These are phyloP conservation scores for Ondatra zibethicus DNA, from an alignment of 2,113 vertebrate genomes.

Conservation along the genomic window DNA sequence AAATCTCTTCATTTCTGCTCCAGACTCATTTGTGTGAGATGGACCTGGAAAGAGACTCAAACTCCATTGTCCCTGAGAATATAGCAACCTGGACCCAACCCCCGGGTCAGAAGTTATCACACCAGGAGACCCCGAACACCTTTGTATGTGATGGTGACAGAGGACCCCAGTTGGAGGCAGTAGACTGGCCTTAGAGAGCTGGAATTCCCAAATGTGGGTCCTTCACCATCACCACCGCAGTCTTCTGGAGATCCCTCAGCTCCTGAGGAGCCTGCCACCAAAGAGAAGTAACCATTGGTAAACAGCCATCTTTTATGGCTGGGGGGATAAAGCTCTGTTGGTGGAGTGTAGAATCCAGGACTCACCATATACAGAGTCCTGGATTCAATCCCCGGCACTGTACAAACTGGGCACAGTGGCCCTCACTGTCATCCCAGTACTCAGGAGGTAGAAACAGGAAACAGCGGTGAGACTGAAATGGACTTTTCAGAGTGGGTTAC, in stretches of 20 bases:
- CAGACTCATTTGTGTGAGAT: neutral
- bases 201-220: neutral
- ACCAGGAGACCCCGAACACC: neutral
- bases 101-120: neutral
- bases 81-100: accelerated
- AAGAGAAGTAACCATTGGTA: neutral
- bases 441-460: neutral
- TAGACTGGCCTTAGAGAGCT: constrained; percentile 58
- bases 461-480: neutral
- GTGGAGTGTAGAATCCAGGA: neutral
- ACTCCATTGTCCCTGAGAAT: accelerated
- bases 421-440: neutral
- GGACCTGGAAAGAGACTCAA: neutral
- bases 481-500: neutral
- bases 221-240: accelerated
- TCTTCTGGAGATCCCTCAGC: neutral
- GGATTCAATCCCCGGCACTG: neutral
- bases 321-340: neutral
- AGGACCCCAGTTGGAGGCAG: neutral
- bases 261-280: neutral
- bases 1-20: constrained; percentile 3
- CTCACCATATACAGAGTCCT: neutral
- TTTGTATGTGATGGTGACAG: neutral
- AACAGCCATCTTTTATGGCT: neutral
- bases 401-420: too few species aligned